These are phyloP conservation scores for Eurypyga helias DNA, from an alignment of 2,113 vertebrate genomes.

Conservation along the genomic window DNA sequence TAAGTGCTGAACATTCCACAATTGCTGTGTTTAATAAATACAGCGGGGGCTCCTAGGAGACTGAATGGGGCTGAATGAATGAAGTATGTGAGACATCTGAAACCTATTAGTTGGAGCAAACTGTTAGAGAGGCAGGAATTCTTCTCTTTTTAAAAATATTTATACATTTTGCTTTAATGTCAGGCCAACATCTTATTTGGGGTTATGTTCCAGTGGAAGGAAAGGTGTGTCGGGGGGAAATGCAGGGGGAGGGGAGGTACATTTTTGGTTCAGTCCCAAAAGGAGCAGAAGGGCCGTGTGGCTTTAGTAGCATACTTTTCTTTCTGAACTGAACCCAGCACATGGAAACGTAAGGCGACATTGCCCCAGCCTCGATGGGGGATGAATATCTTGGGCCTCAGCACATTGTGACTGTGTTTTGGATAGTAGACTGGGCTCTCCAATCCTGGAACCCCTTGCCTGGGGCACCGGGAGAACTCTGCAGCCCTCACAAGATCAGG, in stretches of 20 bases:
- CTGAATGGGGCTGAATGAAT: slow-evolving; percentile 82
- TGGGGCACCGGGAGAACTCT: neutral
- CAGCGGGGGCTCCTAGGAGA: slow-evolving; percentile 83
- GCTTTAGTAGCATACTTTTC: neutral
- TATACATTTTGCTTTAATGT: slow-evolving; percentile 67
- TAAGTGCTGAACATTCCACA: slow-evolving; percentile 67
- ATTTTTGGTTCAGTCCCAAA: slow-evolving; percentile 24
- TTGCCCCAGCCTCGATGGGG: neutral
- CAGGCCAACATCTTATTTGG: slow-evolving; percentile 62
- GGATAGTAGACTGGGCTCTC: neutral
- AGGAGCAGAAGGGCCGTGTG: slow-evolving; percentile 17
- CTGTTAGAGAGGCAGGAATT: slow-evolving; percentile 78
- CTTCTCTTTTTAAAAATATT: slow-evolving; percentile 70
- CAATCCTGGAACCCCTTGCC: neutral
- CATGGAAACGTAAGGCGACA: neutral
- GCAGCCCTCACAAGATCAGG: neutral
- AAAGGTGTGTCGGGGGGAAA: slow-evolving; percentile 64
- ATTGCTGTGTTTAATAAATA: slow-evolving; percentile 79
- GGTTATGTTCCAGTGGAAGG: slow-evolving; percentile 69
- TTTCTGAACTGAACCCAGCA: neutral
- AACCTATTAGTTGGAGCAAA: slow-evolving; percentile 83
- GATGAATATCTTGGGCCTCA: neutral
- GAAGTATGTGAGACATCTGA: slow-evolving; percentile 86
- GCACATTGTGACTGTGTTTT: neutral
- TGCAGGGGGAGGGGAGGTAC: slow-evolving; percentile 38